phyloP scores from a whole-genome alignment of 2,113 vertebrate genomes.

The Hippocampus comes region DNA sequence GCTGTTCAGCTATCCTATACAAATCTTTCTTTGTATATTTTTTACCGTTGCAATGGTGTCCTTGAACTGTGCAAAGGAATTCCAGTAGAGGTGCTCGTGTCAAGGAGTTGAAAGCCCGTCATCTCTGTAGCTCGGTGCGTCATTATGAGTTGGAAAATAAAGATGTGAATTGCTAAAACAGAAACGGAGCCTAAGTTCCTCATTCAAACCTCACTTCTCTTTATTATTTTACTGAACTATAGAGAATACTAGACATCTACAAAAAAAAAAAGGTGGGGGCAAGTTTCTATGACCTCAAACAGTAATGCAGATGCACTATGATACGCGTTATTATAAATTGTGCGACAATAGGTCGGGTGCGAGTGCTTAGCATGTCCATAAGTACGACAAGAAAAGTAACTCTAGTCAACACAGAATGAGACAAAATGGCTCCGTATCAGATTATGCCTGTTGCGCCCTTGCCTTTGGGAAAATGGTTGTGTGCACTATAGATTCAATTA shows the following conservation, averaged over 20 bases:
- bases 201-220: constrained; percentile 47
- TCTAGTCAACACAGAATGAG: no score
- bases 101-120: constrained; percentile 2
- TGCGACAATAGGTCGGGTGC: no score
- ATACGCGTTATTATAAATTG: no score
- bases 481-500: no score
- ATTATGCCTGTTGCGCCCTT: no score
- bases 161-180: constrained; percentile 12
- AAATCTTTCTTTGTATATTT: constrained; percentile 51
- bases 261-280: not conserved
- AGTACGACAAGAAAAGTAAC: no score
- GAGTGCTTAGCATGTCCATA: no score
- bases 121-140: not conserved
- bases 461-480: no score
- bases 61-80: not conserved
- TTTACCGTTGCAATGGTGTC: constrained; percentile 18
- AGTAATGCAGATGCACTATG: not conserved
- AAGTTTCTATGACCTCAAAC: not conserved
- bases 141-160: not conserved
- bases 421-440: no score
- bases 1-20: constrained; percentile 40
- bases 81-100: not conserved
- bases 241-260: not conserved
- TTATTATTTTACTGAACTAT: not conserved
- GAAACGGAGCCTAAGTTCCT: constrained; percentile 52